These are phyloP conservation scores for Pantherophis vulpinus DNA, from an alignment of 2,797 vertebrate genomes.

Conservation along the genomic window DNA sequence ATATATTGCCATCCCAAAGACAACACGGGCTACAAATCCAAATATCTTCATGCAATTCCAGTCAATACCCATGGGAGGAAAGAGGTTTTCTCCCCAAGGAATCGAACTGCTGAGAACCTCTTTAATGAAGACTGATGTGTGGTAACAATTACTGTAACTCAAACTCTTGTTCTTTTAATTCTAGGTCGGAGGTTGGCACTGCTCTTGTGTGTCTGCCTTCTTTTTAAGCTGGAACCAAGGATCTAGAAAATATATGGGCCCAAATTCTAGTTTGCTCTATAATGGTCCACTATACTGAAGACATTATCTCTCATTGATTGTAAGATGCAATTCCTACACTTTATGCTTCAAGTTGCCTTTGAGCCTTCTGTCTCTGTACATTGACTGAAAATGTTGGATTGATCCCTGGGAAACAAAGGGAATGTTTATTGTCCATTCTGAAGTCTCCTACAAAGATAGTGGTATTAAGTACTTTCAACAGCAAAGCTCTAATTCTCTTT, in stretches of 20 bases:
- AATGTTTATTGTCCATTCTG: not conserved
- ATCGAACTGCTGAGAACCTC: not conserved
- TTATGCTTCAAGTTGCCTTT: not conserved
- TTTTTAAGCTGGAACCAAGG: not conserved
- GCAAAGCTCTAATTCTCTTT: not conserved
- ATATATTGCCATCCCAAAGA: not conserved
- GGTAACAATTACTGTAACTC: not conserved
- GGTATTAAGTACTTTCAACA: not conserved
- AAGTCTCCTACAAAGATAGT: not conserved
- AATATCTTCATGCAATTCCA: not conserved
- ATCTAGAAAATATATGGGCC: not conserved
- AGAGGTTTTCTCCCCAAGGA: not conserved
- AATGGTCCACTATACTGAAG: not conserved
- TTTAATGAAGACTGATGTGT: not conserved
- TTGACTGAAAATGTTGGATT: not conserved
- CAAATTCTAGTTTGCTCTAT: not conserved
- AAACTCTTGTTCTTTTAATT: not conserved
- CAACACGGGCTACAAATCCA: not conserved
- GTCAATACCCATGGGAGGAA: not conserved
- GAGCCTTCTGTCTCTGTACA: not conserved
- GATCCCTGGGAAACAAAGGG: not conserved
- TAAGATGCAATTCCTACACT: not conserved
- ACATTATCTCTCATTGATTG: not conserved
- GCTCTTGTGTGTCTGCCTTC: not conserved
- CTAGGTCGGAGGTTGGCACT: too few relatives aligned